Conservation (phyloP, 1,140 invertebrate species). For the Leguminivora glycinivorella region DNA sequence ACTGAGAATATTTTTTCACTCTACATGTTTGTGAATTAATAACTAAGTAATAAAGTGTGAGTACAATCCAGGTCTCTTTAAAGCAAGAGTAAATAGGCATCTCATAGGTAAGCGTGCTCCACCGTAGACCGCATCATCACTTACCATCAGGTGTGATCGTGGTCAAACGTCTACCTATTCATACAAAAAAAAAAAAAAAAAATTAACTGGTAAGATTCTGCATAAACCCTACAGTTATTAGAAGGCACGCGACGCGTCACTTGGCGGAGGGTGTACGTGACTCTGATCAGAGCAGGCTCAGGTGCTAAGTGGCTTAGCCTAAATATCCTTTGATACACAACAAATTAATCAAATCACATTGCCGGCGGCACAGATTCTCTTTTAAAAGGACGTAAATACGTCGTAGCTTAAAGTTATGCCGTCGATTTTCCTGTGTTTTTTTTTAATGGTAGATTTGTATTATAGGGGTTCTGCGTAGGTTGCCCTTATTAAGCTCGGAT, state of each 20-base stretch:
- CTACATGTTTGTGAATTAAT: too few relatives aligned
- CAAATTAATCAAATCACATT: not conserved
- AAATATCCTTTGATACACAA: slow-evolving; percentile 43
- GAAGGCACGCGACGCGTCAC: slow-evolving; percentile 50
- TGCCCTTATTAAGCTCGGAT: too few relatives aligned
- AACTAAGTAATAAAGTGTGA: not conserved
- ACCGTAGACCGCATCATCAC: too few relatives aligned
- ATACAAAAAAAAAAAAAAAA: not conserved
- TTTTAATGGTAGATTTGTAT: not conserved
- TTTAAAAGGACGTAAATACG: slow-evolving; percentile 3
- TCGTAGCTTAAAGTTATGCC: not conserved
- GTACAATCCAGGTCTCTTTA: too few relatives aligned
- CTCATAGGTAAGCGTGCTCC: too few relatives aligned
- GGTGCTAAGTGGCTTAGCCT: slow-evolving; percentile 39
- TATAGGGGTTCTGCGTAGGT: too few relatives aligned
- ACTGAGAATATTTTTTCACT: too few relatives aligned
- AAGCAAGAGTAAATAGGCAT: too few relatives aligned
- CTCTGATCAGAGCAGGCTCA: slow-evolving; percentile 43
- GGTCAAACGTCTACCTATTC: too few relatives aligned
- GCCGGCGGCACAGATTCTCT: not conserved
- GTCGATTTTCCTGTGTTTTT: not conserved
- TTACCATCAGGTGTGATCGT: too few relatives aligned
- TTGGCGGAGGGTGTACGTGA: slow-evolving; percentile 59
- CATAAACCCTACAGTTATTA: slow-evolving; percentile 46
- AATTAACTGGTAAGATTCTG: slow-evolving; percentile 31